A percentile compares a stretch with the other conserved stretches of the same genome.
These are phyloP conservation scores for Microplitis manilae DNA, from an alignment of 2,888 invertebrate species.

Conservation along the genomic window DNA sequence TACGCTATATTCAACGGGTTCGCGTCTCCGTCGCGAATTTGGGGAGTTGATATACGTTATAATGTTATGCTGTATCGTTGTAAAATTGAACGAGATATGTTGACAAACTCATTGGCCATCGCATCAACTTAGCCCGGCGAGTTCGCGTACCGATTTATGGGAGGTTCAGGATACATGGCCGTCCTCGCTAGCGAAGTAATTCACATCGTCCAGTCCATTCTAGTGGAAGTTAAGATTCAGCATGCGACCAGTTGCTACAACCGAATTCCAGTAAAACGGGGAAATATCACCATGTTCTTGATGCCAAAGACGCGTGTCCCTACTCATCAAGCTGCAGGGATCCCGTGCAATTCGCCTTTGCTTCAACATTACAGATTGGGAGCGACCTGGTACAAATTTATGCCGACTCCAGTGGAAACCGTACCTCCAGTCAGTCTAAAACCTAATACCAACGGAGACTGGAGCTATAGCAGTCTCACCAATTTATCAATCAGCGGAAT, in stretches of 20 bases:
- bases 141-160: constrained; percentile 52
- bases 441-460: constrained; percentile 33
- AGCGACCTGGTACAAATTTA: no score
- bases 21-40: no score
- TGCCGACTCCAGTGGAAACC: constrained; percentile 14
- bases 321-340: constrained; percentile 44
- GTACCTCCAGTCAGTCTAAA: constrained; percentile 25
- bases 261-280: constrained; percentile 50
- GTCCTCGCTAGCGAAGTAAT: constrained; percentile 51
- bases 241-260: constrained; percentile 49
- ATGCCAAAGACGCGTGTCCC: constrained; percentile 51
- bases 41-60: constrained; percentile 56
- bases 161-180: constrained; percentile 51
- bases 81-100: constrained; percentile 50
- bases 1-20: constrained; percentile 56
- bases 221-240: constrained; percentile 47
- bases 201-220: constrained; percentile 55
- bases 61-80: constrained; percentile 52
- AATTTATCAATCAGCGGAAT: constrained; percentile 40
- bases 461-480: constrained; percentile 25
- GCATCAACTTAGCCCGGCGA: constrained; percentile 51
- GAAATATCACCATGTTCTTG: constrained; percentile 49
- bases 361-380: constrained; percentile 48
- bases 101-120: constrained; percentile 51
- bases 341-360: constrained; percentile 45